A percentile compares a stretch with the other conserved stretches of the same genome.
Evolutionary conservation across 2,888 invertebrate species (phyloP).

Genomic region (Torymus texanus): DNA sequence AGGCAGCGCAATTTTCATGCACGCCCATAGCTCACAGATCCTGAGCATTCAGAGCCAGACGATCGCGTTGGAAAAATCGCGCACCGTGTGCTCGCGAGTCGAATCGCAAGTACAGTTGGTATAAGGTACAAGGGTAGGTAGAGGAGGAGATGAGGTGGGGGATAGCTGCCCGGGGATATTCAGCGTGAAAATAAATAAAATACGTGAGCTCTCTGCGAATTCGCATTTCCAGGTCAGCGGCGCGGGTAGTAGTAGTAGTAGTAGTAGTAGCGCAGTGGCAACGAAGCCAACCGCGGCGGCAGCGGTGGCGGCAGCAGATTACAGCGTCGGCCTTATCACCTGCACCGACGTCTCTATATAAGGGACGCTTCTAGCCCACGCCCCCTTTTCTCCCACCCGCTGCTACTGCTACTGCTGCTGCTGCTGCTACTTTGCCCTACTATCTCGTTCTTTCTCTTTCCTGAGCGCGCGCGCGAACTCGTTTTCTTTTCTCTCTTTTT

Average conservation of each 20-base stretch:
- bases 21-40: slow-evolving; percentile 7
- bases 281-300: slow-evolving; percentile 26
- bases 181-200: slow-evolving; percentile 56
- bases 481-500: background rate
- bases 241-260: background rate
- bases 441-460: background rate
- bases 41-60: background rate
- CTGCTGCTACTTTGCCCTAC: background rate
- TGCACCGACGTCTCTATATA: slow-evolving; percentile 55
- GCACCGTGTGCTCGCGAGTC: slow-evolving; percentile 5
- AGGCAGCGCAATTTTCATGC: slow-evolving; percentile 8
- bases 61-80: slow-evolving; percentile 30
- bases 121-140: background rate
- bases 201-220: slow-evolving; percentile 54
- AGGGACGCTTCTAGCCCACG: slow-evolving; percentile 42
- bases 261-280: no score
- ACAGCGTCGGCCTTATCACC: slow-evolving; percentile 56
- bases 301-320: slow-evolving; percentile 53
- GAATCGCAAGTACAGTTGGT: slow-evolving; percentile 32
- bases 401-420: background rate
- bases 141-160: no score
- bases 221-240: slow-evolving; percentile 54
- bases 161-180: slow-evolving; percentile 35
- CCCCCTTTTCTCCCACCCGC: background rate
- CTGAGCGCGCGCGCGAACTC: background rate